A percentile compares a stretch with the other conserved stretches of the same genome.
phyloP scores from a whole-genome alignment of 2,888 invertebrate genomes.

The Drosophila pseudotalamancana region DNA sequence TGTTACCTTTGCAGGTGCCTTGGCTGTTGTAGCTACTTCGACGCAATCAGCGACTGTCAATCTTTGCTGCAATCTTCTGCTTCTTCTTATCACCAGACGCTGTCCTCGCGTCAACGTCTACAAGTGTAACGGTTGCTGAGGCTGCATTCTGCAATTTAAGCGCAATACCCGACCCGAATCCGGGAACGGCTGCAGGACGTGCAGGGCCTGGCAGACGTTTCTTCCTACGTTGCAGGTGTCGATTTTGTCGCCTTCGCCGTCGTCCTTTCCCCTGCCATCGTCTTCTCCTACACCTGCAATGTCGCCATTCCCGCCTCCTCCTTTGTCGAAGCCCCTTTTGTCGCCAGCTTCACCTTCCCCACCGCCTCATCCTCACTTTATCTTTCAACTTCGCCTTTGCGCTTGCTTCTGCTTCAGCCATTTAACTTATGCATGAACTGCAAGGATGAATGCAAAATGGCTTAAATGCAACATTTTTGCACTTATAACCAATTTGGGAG shows the following conservation, averaged over 20 bases:
- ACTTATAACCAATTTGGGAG: constrained; percentile 59
- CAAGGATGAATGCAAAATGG: constrained; percentile 58
- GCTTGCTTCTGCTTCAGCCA: constrained; percentile 9
- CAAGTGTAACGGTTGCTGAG: constrained; percentile 29
- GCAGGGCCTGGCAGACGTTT: neutral
- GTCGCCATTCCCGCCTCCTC: no score
- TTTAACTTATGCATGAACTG: constrained; percentile 58
- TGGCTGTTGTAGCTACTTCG: constrained; percentile 39
- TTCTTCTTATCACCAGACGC: constrained; percentile 52
- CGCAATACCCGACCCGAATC: constrained; percentile 10
- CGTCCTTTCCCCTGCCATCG: no score
- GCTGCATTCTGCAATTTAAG: constrained; percentile 51
- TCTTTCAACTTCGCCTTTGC: constrained; percentile 6
- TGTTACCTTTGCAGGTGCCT: constrained; percentile 24
- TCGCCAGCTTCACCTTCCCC: no score
- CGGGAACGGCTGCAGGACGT: neutral
- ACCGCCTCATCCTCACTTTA: no score
- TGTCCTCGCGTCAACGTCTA: constrained; percentile 41
- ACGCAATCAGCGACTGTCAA: constrained; percentile 75
- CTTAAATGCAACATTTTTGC: constrained; percentile 61
- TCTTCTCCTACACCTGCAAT: no score
- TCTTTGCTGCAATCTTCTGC: constrained; percentile 73
- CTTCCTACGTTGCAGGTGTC: constrained; percentile 22
- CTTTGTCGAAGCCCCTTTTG: no score
- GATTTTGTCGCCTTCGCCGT: constrained; percentile 7